These are phyloP conservation scores for Pristionchus maxplancki DNA, from an alignment of 2,888 invertebrate species.

Conservation along the genomic window DNA sequence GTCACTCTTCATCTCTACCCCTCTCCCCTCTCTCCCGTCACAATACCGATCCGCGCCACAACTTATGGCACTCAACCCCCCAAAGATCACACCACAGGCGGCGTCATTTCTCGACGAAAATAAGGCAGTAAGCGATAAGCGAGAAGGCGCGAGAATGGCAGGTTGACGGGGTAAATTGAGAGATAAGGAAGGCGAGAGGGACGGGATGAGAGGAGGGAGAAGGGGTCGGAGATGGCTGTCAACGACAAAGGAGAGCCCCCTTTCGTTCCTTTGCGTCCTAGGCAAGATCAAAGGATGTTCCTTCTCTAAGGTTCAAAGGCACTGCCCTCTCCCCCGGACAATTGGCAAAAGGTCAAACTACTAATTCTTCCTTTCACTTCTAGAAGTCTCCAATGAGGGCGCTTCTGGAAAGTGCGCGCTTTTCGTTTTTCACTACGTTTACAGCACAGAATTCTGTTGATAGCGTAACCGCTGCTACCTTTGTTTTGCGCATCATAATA, in stretches of 20 bases:
- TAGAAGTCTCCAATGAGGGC: not conserved
- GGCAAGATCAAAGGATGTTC: not conserved
- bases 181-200: not conserved
- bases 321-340: not conserved
- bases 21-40: not conserved
- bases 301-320: not conserved
- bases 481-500: not conserved
- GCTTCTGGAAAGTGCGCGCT: not conserved
- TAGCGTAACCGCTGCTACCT: not conserved
- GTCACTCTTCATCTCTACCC: not conserved
- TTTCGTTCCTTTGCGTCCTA: not conserved
- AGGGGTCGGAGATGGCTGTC: not conserved
- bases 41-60: too few species aligned
- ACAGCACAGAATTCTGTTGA: not conserved
- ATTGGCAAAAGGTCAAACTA: not conserved
- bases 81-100: not conserved
- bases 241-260: slow-evolving; percentile 1
- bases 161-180: not conserved
- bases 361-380: not conserved
- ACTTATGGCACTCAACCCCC: too few species aligned
- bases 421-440: not conserved
- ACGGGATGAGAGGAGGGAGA: not conserved
- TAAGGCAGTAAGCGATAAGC: not conserved
- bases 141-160: not conserved
- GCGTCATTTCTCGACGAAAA: not conserved